Evolutionary conservation across 2,888 invertebrate genomes (phyloP).

Genomic region (Tridacna crocea): DNA sequence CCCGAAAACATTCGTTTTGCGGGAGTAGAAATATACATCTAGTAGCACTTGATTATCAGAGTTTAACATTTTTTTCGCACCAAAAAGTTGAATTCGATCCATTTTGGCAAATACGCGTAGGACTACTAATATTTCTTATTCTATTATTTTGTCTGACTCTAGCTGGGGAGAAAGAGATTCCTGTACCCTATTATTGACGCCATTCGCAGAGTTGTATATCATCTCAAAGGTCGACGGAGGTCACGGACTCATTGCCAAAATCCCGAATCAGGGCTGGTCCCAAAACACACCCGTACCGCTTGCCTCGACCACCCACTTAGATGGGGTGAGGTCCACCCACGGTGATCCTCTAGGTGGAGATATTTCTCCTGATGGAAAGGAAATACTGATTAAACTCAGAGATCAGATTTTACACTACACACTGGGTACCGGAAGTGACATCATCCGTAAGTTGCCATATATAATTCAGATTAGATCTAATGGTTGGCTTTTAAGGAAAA

Average conservation of each 20-base stretch:
- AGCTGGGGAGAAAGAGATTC: conserved; percentile 62
- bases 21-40: too few relatives aligned
- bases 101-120: too few relatives aligned
- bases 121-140: too few relatives aligned
- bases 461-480: not conserved
- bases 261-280: conserved; percentile 37
- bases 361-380: conserved; percentile 41
- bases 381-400: conserved; percentile 39
- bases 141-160: not conserved
- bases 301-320: not conserved
- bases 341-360: conserved; percentile 47
- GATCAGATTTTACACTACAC: not conserved
- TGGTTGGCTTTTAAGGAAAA: not conserved
- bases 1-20: too few relatives aligned
- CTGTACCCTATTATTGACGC: conserved; percentile 63
- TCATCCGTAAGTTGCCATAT: not conserved
- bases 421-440: not conserved
- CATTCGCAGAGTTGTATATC: conserved; percentile 56
- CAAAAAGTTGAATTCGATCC: too few relatives aligned
- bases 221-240: conserved; percentile 57
- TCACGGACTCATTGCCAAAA: conserved; percentile 47
- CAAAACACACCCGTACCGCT: not conserved
- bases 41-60: too few relatives aligned
- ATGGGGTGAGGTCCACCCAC: not conserved
- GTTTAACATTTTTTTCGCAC: too few relatives aligned